Base-by-base conservation (phyloP, 2,888 invertebrate genomes). In the Crepidodera aurea region DNA sequence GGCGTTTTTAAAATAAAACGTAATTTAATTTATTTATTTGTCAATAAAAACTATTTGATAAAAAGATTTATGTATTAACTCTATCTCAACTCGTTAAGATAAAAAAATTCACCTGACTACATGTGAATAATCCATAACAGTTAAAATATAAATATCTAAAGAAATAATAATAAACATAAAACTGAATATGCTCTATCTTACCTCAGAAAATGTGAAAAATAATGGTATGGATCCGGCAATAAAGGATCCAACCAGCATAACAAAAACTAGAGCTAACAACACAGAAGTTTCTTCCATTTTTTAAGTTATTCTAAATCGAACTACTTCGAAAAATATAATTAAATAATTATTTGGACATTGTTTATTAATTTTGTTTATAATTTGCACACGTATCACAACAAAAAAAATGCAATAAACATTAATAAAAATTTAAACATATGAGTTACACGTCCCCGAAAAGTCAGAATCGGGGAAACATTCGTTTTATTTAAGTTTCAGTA, bases 211-310 rank as follows among this genome's bases (percentile, higher is more conserved):
- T 73, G 88, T 90, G 80, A 98, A 92, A 69, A 96, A 92, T 68
- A 99, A 83, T 16, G 99, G 99, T 76, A 99, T 92, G 64, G 92
- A 94, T 53, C 98, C 99, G 71, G 97, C 92, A 54, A 97, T 81
- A 82, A 96, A 99, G 57, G 97, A 97, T 1, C 98, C 98, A 60
- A 97, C 85, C 67, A 99, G 84, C 98, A 99, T 99, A 60, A 98
- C 94, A 75, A 94, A 75, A 58, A 90, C 92, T 48, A 98, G 83
- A 73, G 94, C 84, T 79, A 95, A 83, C 63, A 98, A 84, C 71
- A 96, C 89, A 71, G 90, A 83, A 50, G 92, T 91, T 77, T 93
- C 93, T 78, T 94, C 94, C 93, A 94, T 93, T 71, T 77, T 60
- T 48, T 40, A 18, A 7, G 19, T 44, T 39, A 22, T 16, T 32